These are phyloP conservation scores for Operophtera brumata DNA, from an alignment of 2,888 invertebrate genomes.

Conservation along the genomic window DNA sequence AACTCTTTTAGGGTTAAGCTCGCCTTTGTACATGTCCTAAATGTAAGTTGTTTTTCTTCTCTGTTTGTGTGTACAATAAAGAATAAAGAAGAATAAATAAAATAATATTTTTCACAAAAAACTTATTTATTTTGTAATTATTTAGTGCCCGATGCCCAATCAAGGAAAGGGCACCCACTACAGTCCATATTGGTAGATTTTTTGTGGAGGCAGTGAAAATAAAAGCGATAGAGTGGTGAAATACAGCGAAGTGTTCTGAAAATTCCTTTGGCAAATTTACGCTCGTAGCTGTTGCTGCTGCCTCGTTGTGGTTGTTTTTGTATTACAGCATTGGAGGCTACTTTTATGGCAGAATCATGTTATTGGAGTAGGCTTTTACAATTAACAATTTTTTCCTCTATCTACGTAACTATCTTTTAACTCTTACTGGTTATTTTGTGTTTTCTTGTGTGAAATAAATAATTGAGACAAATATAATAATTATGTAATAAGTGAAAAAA, in stretches of 20 bases:
- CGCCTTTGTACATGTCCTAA: too few relatives aligned
- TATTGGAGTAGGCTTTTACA: background rate
- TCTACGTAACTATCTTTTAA: background rate
- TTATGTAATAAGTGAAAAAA: too few relatives aligned
- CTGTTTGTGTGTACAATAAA: too few relatives aligned
- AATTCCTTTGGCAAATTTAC: constrained; percentile 29
- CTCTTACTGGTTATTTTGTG: too few relatives aligned
- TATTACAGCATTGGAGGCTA: constrained; percentile 17
- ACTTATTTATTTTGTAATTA: background rate
- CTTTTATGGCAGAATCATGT: constrained; percentile 16
- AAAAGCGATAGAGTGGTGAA: constrained; percentile 19
- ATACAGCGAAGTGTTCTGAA: constrained; percentile 27
- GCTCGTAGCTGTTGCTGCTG: constrained; percentile 32
- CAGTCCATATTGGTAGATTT: constrained; percentile 8
- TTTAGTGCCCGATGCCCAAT: background rate
- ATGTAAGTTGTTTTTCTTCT: too few relatives aligned
- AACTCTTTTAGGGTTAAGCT: too few relatives aligned
- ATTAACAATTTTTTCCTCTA: background rate
- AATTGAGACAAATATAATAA: too few relatives aligned
- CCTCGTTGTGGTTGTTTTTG: constrained; percentile 36
- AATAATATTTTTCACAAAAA: too few relatives aligned
- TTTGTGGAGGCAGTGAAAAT: constrained; percentile 17
- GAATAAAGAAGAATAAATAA: too few relatives aligned
- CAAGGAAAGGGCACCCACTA: constrained; percentile 4
- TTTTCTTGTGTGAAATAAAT: too few relatives aligned